Base-by-base conservation (phyloP, 2,113 vertebrate genomes). In the Rhombomys opimus region DNA sequence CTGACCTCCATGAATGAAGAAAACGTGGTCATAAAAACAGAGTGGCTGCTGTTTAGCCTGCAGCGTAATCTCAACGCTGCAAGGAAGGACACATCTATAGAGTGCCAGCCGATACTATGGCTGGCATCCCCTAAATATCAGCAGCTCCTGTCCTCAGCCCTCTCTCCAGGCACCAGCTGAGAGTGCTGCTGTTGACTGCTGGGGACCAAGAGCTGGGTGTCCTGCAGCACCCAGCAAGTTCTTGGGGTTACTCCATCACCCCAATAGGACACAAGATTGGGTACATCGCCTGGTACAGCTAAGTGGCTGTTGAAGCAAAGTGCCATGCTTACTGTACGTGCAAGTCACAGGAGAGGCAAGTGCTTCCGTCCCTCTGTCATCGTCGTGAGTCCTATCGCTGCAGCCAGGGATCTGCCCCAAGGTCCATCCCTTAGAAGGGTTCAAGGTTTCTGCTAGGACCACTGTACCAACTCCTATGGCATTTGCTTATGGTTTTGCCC, bases 11-110 rank as follows among this genome's bases (percentile, higher is more conserved):
- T 0, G 52, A 54, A 76, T 13, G 46, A 63, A 14, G 68, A 6
- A 67, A 57, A 30, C 1, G 15, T 23, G 5, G 17, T 35, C 46
- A 54, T 14, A 54, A n/a, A n/a, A 76, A 59, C 3, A 22, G 3
- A 9, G 32, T 13, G 0, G 1, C 35, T 80, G 52, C 50, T 22
- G 2, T 59, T 30, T 23, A 1, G 6, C 22, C 38, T 90, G 27
- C n/a, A n/a, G 76, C 20, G 32, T 68, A 67, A 38, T n/a, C 13
- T 6, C 0, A 23, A 46, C 4, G 6, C 63, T 54, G 11, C 13
- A 50, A 38, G 2, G 7, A 12, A 30, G 2, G 35, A 38, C 5
- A 54, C 0, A 0, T 54, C 65, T 17, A 17, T 10, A 11, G 68
- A 50, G 80, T 0, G 0, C 63, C 80, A 18, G 27, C n/a, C 38